Evolutionary conservation across 2,888 invertebrate species (phyloP).

Genomic region (Poecilus cupreus): DNA sequence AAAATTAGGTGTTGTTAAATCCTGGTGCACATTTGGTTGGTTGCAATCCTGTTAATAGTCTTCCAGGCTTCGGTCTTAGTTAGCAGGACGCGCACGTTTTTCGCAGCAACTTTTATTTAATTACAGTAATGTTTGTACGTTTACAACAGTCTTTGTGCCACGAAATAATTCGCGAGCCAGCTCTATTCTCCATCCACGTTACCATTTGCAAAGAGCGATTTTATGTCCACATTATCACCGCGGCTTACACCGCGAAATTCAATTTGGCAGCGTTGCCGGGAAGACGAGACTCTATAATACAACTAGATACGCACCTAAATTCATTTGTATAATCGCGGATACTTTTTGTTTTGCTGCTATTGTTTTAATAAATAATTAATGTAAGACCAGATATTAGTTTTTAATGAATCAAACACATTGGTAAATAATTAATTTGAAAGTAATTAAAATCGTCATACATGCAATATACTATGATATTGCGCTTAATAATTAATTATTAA

Average conservation of each 20-base stretch:
- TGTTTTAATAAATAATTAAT: too few species aligned
- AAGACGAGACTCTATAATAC: not conserved
- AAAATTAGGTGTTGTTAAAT: not conserved
- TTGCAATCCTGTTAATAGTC: not conserved
- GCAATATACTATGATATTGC: not conserved
- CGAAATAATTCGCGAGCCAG: not conserved
- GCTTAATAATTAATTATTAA: not conserved
- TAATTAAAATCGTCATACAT: not conserved
- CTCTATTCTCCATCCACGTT: not conserved
- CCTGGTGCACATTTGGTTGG: not conserved
- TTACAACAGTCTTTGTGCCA: not conserved
- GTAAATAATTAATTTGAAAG: not conserved
- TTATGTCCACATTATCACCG: constrained; percentile 13
- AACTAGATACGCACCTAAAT: not conserved
- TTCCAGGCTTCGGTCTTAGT: not conserved
- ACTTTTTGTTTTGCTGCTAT: too few species aligned
- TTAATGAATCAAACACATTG: not conserved
- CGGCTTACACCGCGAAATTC: not conserved
- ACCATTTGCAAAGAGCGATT: constrained; percentile 32
- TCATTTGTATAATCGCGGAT: not conserved
- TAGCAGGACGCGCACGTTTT: constrained; percentile 22
- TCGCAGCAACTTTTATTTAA: constrained; percentile 33
- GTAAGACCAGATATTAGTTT: too few species aligned
- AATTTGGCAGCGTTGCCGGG: not conserved
- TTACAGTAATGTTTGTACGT: constrained; percentile 23